Evolutionary conservation across 2,888 invertebrate species (phyloP).

Genomic region (Lochmaea capreae): DNA sequence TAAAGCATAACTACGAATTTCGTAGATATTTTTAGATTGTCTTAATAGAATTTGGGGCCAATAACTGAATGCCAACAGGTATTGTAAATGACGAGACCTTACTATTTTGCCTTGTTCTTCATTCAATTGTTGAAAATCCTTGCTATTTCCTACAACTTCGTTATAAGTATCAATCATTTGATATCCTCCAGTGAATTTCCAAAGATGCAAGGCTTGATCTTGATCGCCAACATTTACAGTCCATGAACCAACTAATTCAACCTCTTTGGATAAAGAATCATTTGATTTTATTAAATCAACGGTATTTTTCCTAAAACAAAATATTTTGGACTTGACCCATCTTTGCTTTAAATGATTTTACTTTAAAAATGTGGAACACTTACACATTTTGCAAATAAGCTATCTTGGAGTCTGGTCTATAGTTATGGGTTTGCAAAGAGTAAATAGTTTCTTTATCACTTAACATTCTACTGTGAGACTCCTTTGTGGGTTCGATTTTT

Average conservation of each 20-base stretch:
- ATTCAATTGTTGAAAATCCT: slow-evolving; percentile 79
- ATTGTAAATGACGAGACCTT: slow-evolving; percentile 90
- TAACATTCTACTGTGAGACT: slow-evolving; percentile 95
- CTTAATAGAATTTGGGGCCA: slow-evolving; percentile 90
- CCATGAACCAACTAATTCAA: slow-evolving; percentile 95
- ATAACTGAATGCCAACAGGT: slow-evolving; percentile 95
- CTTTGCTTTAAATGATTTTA: neutral
- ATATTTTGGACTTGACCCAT: neutral
- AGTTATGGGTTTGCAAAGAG: slow-evolving; percentile 94
- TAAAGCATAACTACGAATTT: slow-evolving; percentile 87
- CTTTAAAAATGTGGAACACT: slow-evolving; percentile 64
- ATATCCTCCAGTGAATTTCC: slow-evolving; percentile 96
- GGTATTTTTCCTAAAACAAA: slow-evolving; percentile 75
- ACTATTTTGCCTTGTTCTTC: slow-evolving; percentile 83
- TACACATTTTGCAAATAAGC: slow-evolving; percentile 93
- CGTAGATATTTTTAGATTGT: slow-evolving; percentile 81
- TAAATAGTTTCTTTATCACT: slow-evolving; percentile 97
- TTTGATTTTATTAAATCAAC: slow-evolving; percentile 82
- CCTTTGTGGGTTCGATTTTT: slow-evolving; percentile 93
- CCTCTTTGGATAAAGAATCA: slow-evolving; percentile 74
- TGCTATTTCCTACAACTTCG: slow-evolving; percentile 74
- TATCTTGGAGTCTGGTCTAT: slow-evolving; percentile 88
- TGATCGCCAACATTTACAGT: slow-evolving; percentile 96
- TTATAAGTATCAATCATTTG: slow-evolving; percentile 85
- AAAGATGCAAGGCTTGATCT: slow-evolving; percentile 96